phyloP scores from a whole-genome alignment of 2,113 vertebrate species.

The Lutjanus erythropterus region DNA sequence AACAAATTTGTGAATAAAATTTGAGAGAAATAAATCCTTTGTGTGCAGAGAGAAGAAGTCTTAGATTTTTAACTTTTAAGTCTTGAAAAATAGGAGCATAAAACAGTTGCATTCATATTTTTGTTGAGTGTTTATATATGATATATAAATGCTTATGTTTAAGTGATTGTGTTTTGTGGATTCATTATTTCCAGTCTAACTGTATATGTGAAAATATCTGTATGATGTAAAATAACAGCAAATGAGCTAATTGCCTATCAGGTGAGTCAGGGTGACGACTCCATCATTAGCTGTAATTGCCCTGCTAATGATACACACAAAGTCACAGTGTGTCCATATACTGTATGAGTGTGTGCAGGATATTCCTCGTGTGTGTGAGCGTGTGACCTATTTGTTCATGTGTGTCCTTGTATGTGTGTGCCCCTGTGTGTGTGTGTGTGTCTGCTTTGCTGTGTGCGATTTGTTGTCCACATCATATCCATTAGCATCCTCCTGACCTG shows the following conservation, averaged over 20 bases:
- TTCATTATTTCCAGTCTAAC: conserved; percentile 49
- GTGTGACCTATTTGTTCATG: conserved; percentile 57
- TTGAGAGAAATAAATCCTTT: too few species aligned
- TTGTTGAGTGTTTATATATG: too few species aligned
- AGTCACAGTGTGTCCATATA: conserved; percentile 35
- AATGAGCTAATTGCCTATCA: conserved; percentile 60
- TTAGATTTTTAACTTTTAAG: too few species aligned
- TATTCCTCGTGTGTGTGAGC: conserved; percentile 27
- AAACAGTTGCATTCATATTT: too few species aligned
- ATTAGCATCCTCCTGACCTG: conserved; percentile 81
- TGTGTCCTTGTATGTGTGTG: conserved; percentile 36
- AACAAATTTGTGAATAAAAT: too few species aligned
- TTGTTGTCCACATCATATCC: conserved; percentile 78
- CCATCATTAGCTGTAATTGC: conserved; percentile 67
- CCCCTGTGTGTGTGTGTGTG: background rate
- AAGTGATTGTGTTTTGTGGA: conserved; percentile 10
- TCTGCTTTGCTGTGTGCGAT: conserved; percentile 50
- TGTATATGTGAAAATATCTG: conserved; percentile 28
- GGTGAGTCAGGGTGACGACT: conserved; percentile 48
- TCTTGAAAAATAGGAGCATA: too few species aligned
- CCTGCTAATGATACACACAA: conserved; percentile 67
- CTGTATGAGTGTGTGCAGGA: conserved; percentile 18
- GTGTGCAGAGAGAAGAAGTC: too few species aligned
- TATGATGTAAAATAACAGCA: conserved; percentile 41
- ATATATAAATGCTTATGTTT: conserved; percentile 22